Percentiles rank a stretch among this genome's conserved stretches.
Evolutionary conservation across 1,140 invertebrate species (phyloP).

Genomic region (Trichonephila clavata): DNA sequence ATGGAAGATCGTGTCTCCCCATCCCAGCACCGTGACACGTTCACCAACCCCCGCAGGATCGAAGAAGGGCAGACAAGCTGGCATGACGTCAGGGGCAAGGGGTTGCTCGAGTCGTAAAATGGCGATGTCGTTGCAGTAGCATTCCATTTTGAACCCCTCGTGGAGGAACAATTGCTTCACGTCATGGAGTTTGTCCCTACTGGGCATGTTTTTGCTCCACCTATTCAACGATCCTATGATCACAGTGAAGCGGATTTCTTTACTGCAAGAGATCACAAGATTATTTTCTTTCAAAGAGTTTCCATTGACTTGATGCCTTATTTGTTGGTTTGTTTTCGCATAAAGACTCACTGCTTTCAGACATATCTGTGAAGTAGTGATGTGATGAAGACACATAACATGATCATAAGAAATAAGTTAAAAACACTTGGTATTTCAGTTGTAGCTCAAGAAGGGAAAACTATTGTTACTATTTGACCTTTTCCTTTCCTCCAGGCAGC

Average conservation of each 20-base stretch:
- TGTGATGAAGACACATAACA: no score
- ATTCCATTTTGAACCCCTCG: slow-evolving; percentile 61
- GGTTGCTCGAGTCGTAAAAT: slow-evolving; percentile 63
- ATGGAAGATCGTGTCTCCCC: background rate
- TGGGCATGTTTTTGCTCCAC: background rate
- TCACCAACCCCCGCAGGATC: slow-evolving; percentile 64
- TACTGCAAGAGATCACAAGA: background rate
- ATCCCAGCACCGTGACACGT: slow-evolving; percentile 23
- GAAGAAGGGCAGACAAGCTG: slow-evolving; percentile 4
- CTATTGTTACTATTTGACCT: no score
- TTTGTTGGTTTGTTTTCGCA: no score
- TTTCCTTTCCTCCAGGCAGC: no score
- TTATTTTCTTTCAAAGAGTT: background rate
- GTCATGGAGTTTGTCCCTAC: background rate
- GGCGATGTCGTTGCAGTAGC: slow-evolving; percentile 77
- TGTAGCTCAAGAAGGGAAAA: no score
- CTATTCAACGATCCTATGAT: background rate
- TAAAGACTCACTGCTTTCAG: background rate
- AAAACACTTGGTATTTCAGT: no score
- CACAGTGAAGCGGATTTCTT: background rate
- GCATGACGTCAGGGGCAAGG: background rate
- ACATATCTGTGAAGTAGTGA: no score
- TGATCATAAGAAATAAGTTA: no score
- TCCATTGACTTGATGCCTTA: background rate
- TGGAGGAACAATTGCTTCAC: slow-evolving; percentile 69